A percentile compares a stretch with the other conserved stretches of the same genome.
These are phyloP conservation scores for Tetrao urogallus DNA, from an alignment of 2,113 vertebrate species.

Conservation along the genomic window DNA sequence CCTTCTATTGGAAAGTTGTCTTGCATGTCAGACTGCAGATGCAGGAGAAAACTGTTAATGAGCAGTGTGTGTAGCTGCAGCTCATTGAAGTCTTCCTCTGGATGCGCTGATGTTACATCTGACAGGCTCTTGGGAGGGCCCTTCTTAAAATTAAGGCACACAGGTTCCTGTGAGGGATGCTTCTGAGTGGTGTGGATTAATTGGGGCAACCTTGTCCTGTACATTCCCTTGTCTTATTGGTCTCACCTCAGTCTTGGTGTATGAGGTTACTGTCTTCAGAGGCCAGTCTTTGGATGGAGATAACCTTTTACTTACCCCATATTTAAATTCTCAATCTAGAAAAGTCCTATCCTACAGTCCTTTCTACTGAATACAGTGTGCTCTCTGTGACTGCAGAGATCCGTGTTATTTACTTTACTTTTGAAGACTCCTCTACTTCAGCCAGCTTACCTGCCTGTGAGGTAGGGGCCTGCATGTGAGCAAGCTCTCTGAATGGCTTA, in stretches of 20 bases:
- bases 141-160: background rate
- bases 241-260: accelerated
- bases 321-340: background rate
- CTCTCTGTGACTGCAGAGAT: background rate
- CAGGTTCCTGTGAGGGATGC: background rate
- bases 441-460: background rate
- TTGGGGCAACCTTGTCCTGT: background rate
- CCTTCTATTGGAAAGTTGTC: no score
- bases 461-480: conserved; percentile 2
- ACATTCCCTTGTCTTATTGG: background rate
- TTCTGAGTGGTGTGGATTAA: background rate
- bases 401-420: background rate
- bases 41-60: accelerated
- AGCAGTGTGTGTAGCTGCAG: accelerated
- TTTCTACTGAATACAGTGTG: background rate
- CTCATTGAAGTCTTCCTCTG: background rate
- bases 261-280: background rate
- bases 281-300: background rate
- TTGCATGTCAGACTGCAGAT: accelerated
- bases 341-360: background rate
- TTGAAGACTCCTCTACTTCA: background rate
- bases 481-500: background rate
- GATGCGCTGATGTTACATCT: background rate
- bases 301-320: background rate
- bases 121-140: background rate